Base-by-base conservation (phyloP, 2,113 vertebrate species). In the Ameiurus melas region DNA sequence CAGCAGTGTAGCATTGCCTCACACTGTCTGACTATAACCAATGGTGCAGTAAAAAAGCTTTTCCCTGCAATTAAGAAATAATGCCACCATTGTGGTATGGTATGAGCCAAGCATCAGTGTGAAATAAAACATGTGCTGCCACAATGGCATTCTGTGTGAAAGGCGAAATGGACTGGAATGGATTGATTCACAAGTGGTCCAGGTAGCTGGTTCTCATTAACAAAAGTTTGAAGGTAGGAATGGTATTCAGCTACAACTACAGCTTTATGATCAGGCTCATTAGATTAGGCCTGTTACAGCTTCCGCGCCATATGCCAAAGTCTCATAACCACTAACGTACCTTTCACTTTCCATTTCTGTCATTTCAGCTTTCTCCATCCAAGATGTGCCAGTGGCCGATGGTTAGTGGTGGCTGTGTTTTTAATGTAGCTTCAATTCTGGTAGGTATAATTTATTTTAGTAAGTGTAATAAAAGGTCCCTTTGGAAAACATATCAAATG, bases 121-220 rank as follows among this genome's bases (percentile, higher is more conserved):
- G 57, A 87, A 82, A 62, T 77, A 64, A 86, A 87, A 73, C 57
- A 87, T 84, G 83, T 66, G 78, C 30, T 71, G 64, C 77, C 90
- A 95, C 94, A 95, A 94, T 94, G 93, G 91, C 83, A 75, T 89
- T 94, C 92, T 93, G 92, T 95, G 94, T 94, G 90, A 92, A 92
- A 91, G 88, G 88, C 79, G 62, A 94, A 91, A 89, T 90, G 20
- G 62, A 64, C 85, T 90, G 86, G 87, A 87, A 60, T 79, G 43
- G 55, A 64, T 88, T 89, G 25, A 79, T 47, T 36, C 12, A 53
- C 36, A 75, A 75, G 53, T 85, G 79, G 64, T 64, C 71, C 53
- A 86, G 86, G 53, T 83, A 79, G 73, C 88, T 91, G 83, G 73
- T 87, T 89, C 84, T 90, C 43, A 86, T 92, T 92, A 91, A 87